Percentiles rank a stretch among this genome's conserved stretches.
Evolutionary conservation across 2,113 vertebrate species (phyloP).

Genomic region (Cottus gobio): DNA sequence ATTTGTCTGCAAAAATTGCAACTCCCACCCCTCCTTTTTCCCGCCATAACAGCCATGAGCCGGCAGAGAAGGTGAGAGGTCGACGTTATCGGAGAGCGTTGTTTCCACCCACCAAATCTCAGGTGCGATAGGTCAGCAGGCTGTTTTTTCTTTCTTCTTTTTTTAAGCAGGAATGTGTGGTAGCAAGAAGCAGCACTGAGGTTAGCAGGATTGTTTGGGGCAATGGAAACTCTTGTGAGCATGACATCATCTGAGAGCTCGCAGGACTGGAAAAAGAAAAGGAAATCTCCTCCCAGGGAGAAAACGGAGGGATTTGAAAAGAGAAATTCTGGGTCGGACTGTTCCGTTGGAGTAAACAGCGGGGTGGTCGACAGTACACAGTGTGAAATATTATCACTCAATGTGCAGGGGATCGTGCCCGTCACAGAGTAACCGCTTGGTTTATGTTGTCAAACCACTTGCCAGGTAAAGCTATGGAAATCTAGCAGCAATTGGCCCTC

Average conservation of each 20-base stretch:
- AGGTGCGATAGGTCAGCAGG: constrained; percentile 50
- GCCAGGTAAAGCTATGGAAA: constrained; percentile 76
- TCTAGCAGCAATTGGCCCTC: constrained; percentile 59
- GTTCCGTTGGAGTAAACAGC: constrained; percentile 72
- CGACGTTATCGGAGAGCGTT: constrained; percentile 29
- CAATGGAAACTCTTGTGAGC: constrained; percentile 74
- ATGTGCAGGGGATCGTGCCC: constrained; percentile 68
- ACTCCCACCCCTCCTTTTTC: not conserved
- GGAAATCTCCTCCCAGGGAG: constrained; percentile 78
- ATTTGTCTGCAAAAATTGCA: constrained; percentile 25
- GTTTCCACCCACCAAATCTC: constrained; percentile 40
- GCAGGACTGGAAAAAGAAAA: constrained; percentile 71
- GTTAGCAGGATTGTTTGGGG: constrained; percentile 70
- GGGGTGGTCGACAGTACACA: constrained; percentile 62
- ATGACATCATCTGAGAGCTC: constrained; percentile 80
- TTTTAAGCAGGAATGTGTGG: constrained; percentile 55
- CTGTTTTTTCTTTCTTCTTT: not conserved
- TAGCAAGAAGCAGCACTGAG: constrained; percentile 65
- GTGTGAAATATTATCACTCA: constrained; percentile 78
- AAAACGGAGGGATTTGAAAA: constrained; percentile 69
- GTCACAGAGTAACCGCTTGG: constrained; percentile 68
- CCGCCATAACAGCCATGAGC: constrained; percentile 17
- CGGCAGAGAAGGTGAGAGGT: constrained; percentile 48
- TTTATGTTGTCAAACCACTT: constrained; percentile 74
- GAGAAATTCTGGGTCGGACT: constrained; percentile 59